A percentile compares a stretch with the other conserved stretches of the same genome.
These are phyloP conservation scores for Lampris megalopsis DNA, from an alignment of 2,113 vertebrate species.

Conservation along the genomic window DNA sequence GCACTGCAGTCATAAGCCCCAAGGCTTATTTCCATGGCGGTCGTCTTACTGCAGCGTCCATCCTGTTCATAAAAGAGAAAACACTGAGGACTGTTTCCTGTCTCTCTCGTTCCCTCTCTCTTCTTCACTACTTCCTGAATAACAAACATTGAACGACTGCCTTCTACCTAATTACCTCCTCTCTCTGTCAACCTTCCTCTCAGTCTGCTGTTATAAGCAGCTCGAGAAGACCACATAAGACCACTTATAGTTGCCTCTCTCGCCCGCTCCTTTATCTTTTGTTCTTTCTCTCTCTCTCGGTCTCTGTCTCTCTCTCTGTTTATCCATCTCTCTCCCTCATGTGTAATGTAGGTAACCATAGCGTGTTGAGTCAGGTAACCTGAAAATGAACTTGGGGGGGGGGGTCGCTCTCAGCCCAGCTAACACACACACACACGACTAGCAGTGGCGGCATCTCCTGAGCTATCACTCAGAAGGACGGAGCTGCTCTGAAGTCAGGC, in stretches of 20 bases:
- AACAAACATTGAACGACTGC: not conserved
- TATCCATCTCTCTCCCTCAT: not conserved
- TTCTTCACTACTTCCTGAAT: slow-evolving; percentile 16
- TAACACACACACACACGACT: not conserved
- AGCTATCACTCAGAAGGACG: too few species aligned
- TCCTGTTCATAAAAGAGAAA: slow-evolving; percentile 50
- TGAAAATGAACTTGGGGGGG: not conserved
- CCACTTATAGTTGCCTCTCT: not conserved
- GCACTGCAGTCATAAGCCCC: too few species aligned
- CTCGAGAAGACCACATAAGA: slow-evolving; percentile 48
- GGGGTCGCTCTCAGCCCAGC: not conserved
- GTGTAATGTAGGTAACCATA: too few species aligned
- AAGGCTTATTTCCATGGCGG: not conserved
- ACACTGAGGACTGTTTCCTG: not conserved
- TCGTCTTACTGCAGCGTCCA: slow-evolving; percentile 53
- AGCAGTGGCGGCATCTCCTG: too few species aligned
- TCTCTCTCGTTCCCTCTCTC: not conserved
- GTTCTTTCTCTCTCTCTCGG: not conserved
- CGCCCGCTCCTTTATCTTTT: not conserved
- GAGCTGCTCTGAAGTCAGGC: not conserved
- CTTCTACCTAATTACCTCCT: slow-evolving; percentile 24
- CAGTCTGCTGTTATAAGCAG: not conserved
- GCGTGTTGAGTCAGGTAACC: not conserved
- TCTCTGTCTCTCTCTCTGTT: slow-evolving; percentile 5
- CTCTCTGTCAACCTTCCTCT: slow-evolving; percentile 1